Percentiles rank a stretch among this genome's conserved stretches.
Conservation (phyloP, 64 coral and sea anemone species). For the Cladopsammia gracilis region DNA sequence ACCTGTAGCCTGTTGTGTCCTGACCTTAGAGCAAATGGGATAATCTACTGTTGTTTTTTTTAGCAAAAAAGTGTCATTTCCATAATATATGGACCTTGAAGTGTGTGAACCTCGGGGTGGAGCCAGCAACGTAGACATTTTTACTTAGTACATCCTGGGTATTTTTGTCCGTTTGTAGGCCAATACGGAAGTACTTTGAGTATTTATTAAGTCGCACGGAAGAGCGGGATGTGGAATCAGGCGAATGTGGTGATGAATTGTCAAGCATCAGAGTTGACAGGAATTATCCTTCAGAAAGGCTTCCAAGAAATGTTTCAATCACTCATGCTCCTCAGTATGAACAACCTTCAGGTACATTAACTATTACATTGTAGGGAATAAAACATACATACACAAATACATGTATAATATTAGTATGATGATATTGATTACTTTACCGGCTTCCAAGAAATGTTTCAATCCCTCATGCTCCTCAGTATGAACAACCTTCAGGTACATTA, state of each 20-base stretch:
- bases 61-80: too few relatives aligned
- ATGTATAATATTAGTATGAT: too few relatives aligned
- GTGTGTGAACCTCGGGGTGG: not conserved
- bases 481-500: not conserved
- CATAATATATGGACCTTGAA: too few relatives aligned
- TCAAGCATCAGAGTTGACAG: conserved; percentile 14
- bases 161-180: not conserved
- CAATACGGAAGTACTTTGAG: not conserved
- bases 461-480: not conserved
- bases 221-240: not conserved
- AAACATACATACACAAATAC: too few relatives aligned
- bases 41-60: too few relatives aligned
- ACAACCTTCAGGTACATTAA: not conserved
- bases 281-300: not conserved
- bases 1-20: too few relatives aligned
- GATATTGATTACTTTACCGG: too few relatives aligned
- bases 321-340: not conserved
- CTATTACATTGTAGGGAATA: not conserved
- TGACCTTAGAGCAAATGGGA: too few relatives aligned
- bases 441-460: not conserved
- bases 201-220: not conserved
- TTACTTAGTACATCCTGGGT: not conserved
- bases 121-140: not conserved
- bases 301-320: not conserved
- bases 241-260: not conserved